These are phyloP conservation scores for Criorhina ranunculi DNA, from an alignment of 2,888 invertebrate species.

Conservation along the genomic window DNA sequence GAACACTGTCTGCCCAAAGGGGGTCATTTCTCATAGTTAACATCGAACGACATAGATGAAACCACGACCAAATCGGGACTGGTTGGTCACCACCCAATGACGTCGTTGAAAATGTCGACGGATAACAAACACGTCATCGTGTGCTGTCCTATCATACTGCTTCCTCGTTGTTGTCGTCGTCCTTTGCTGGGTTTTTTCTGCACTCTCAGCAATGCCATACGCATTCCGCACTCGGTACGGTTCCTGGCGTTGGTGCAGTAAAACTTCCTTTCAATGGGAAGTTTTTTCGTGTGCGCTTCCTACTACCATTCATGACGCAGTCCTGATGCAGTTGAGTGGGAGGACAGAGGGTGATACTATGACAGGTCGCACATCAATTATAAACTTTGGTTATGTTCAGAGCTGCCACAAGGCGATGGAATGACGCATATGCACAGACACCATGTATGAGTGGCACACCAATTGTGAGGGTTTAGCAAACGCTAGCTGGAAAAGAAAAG, in stretches of 20 bases:
- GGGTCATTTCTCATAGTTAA: conserved; percentile 49
- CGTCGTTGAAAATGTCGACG: conserved; percentile 44
- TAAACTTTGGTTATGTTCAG: conserved; percentile 22
- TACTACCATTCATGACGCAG: conserved; percentile 27
- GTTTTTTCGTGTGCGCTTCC: not conserved
- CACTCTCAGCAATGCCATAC: conserved; percentile 32
- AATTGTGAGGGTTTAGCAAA: conserved; percentile 20
- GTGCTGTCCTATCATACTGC: conserved; percentile 12
- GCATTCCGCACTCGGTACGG: not conserved
- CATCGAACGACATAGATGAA: conserved; percentile 25
- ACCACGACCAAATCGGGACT: conserved; percentile 4
- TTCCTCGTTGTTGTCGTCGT: conserved; percentile 5
- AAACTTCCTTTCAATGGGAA: not conserved
- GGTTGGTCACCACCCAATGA: conserved; percentile 15
- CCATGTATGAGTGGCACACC: not conserved
- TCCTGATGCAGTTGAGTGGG: conserved; percentile 1
- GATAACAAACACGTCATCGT: conserved; percentile 63
- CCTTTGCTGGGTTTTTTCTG: conserved; percentile 23
- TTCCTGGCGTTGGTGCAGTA: conserved; percentile 9
- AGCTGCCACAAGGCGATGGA: conserved; percentile 4
- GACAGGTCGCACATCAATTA: conserved; percentile 64
- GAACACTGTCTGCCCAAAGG: conserved; percentile 7
- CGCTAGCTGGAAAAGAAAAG: conserved; percentile 11
- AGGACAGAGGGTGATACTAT: conserved; percentile 2
- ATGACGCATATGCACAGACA: conserved; percentile 10